A percentile compares a stretch with the other conserved stretches of the same genome.
Evolutionary conservation across 2,888 invertebrate genomes (phyloP).

Genomic region (Escarpia spicata): DNA sequence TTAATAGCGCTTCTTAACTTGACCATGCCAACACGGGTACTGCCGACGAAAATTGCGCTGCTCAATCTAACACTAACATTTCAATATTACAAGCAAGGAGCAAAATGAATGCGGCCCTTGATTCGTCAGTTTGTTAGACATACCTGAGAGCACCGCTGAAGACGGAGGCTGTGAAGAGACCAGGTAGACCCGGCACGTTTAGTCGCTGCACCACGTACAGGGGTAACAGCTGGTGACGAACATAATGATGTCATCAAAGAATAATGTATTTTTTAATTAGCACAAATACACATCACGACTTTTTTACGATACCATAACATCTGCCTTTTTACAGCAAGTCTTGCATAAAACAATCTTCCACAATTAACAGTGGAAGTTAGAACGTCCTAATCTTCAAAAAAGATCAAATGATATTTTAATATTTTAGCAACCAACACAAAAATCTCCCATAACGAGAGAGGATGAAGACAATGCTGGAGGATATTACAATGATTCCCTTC

Average conservation of each 20-base stretch:
- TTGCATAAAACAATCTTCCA: too few species aligned
- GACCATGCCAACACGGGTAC: not conserved
- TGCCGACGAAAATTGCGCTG: not conserved
- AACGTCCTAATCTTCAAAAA: too few species aligned
- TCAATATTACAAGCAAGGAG: not conserved
- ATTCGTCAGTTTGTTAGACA: not conserved
- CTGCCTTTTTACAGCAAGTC: too few species aligned
- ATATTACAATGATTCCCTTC: too few species aligned
- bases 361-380: too few species aligned
- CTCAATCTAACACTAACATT: not conserved
- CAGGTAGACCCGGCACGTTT: conserved; percentile 83
- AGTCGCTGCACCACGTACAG: conserved; percentile 87
- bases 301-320: too few species aligned
- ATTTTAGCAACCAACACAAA: too few species aligned
- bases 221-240: conserved; percentile 81
- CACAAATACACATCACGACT: too few species aligned
- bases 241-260: not conserved
- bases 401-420: too few species aligned
- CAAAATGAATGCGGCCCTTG: not conserved
- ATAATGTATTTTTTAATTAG: too few species aligned
- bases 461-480: too few species aligned
- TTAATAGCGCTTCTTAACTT: not conserved
- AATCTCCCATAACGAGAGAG: too few species aligned
- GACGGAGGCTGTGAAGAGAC: conserved; percentile 93
- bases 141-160: conserved; percentile 95